Evolutionary conservation across 1,140 invertebrate genomes (phyloP), one percentile per base, ranked within the genome.

Genomic region (Ericerus pela): DNA sequence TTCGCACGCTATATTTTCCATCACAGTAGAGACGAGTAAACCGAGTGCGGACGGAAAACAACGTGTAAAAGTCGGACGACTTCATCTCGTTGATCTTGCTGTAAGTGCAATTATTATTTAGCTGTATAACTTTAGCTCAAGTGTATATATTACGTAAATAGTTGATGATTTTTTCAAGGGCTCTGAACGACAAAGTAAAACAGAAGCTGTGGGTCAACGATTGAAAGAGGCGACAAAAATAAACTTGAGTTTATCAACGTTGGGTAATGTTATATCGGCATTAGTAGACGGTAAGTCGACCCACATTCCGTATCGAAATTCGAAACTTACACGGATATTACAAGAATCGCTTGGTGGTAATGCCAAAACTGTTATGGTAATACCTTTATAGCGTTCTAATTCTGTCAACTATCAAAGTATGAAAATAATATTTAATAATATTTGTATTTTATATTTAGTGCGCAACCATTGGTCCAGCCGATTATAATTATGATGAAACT

Each of bases 401-500:
- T n/a, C 28, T 38, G 53, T 54, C 31, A 27, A 33, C 16, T 63
- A 59, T 30, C n/a, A 28, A 26, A 60, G 55, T 56, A 14, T 62
- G 58, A 47, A 47, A 47, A 22, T 47, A 24, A 47, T n/a, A n/a
- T n/a, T n/a, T 53, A 54, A 36, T 36, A 36, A n/a, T n/a, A 27
- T 52, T 12, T 24, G 20, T 28, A 18, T 1, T 53, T 58, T 64
- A 67, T 69, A 24, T 3, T 43, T 61, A 85, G 82, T 80, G 82
- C 68, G 94, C 96, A 12, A 97, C 95, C 66, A 79, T 97, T 37
- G 94, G 94, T 22, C 95, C 96, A 30, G 90, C 94, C 10, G 88
- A 93, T 62, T 84, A 85, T 57, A 98, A 99, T 72, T 96, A 94
- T 68, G 94, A 98, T 66, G 96, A 99, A 71, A 94, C 92, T 0